Conservation (phyloP, 2,797 vertebrate species). For the Chelonia mydas region DNA sequence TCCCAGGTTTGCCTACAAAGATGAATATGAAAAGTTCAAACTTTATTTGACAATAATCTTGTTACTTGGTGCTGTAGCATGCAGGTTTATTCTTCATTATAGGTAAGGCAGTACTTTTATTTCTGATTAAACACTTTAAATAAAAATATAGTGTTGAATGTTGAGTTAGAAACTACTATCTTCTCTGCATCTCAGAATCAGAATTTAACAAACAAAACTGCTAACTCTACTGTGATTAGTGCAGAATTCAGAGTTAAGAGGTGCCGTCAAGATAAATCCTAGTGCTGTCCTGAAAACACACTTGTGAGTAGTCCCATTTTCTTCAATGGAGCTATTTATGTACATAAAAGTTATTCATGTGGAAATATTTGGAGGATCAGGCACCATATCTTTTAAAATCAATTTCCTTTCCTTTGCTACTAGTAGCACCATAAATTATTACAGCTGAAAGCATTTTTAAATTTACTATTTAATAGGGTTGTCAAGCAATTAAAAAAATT, state of each 20-base stretch:
- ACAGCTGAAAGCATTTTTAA: not conserved
- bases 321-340: not conserved
- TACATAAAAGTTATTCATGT: not conserved
- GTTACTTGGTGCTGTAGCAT: conserved; percentile 93
- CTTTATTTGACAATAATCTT: conserved; percentile 98
- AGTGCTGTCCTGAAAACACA: not conserved
- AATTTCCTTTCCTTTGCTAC: not conserved
- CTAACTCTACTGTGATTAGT: not conserved
- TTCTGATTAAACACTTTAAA: not conserved
- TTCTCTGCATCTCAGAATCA: not conserved
- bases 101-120: conserved; percentile 83
- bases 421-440: not conserved
- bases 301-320: not conserved
- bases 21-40: conserved; percentile 99
- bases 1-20: conserved; percentile 96
- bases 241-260: not conserved
- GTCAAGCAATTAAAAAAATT: too few species aligned
- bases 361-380: not conserved
- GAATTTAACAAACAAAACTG: not conserved
- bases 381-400: not conserved
- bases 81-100: conserved; percentile 94
- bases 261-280: not conserved
- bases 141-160: not conserved
- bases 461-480: not conserved
- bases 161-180: not conserved